Percentiles rank a stretch among this genome's conserved stretches.
Evolutionary conservation across 2,113 vertebrate genomes (phyloP).

Genomic region (Oryzias woworae): DNA sequence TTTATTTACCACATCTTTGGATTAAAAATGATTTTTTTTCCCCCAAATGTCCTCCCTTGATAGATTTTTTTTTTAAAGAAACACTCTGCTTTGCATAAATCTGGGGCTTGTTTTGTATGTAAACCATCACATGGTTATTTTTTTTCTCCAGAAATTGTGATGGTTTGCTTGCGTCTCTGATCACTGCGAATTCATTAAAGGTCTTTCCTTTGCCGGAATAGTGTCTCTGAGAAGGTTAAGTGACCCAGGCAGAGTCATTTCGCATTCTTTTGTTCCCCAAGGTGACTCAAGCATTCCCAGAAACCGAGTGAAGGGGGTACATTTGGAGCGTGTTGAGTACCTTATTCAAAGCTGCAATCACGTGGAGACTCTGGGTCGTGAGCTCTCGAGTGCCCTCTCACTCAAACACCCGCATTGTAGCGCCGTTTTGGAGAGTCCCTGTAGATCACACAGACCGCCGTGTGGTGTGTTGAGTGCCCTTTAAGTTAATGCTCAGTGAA

Average conservation of each 20-base stretch:
- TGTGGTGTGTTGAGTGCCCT: constrained; percentile 58
- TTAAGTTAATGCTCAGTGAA: constrained; percentile 59
- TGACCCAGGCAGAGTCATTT: constrained; percentile 57
- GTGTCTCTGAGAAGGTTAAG: constrained; percentile 46
- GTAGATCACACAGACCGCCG: constrained; percentile 39
- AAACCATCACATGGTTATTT: constrained; percentile 2
- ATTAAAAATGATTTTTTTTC: no score
- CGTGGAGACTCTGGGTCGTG: constrained; percentile 40
- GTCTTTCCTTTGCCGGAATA: constrained; percentile 24
- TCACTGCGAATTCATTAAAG: constrained; percentile 29
- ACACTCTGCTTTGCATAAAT: no score
- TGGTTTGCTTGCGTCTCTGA: constrained; percentile 3
- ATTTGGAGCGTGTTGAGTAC: constrained; percentile 51
- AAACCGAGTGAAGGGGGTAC: constrained; percentile 40
- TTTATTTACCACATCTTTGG: no score
- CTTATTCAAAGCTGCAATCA: constrained; percentile 59
- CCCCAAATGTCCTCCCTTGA: no score
- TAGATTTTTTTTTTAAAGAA: no score
- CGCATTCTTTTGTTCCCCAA: constrained; percentile 60
- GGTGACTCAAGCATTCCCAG: constrained; percentile 45
- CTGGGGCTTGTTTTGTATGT: no score
- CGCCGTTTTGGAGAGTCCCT: constrained; percentile 53
- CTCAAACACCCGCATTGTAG: constrained; percentile 44
- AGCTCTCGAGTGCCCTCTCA: constrained; percentile 56
- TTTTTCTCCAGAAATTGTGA: constrained; percentile 24